Conservation (phyloP, 2,113 vertebrate genomes). For the Platysteira castanea region DNA sequence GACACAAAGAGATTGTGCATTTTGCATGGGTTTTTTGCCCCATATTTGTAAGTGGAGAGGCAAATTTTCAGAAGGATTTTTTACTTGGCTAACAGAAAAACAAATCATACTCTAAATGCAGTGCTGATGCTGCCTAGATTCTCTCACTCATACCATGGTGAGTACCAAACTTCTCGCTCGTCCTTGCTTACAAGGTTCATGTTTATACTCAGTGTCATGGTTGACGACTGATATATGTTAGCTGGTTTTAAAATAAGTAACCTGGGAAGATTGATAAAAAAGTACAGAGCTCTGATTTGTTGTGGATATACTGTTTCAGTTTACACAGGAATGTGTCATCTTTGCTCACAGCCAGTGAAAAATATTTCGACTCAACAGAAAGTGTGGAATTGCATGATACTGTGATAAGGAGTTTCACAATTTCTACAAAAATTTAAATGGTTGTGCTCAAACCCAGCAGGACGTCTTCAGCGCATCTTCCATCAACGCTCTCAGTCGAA, state of each 20-base stretch:
- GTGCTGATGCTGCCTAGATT: not conserved
- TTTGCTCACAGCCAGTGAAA: not conserved
- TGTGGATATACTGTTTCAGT: not conserved
- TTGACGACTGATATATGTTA: not conserved
- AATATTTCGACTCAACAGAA: not conserved
- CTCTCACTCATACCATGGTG: not conserved
- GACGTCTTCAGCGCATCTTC: not conserved
- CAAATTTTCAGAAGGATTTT: not conserved
- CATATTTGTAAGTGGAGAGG: not conserved
- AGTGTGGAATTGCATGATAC: not conserved
- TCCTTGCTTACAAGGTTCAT: constrained; percentile 5
- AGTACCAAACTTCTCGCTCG: not conserved
- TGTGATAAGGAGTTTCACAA: not conserved
- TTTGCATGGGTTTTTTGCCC: not conserved
- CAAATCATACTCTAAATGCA: not conserved
- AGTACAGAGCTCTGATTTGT: not conserved
- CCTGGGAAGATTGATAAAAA: not conserved
- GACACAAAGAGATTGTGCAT: not conserved
- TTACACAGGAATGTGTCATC: not conserved
- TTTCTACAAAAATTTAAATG: not conserved
- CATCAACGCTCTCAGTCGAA: accelerated
- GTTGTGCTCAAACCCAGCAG: not conserved
- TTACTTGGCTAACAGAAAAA: not conserved
- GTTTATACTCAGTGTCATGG: not conserved
- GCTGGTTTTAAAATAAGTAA: constrained; percentile 13